Base-by-base conservation (phyloP, 2,888 invertebrate genomes). In the Drosophila gaucha region DNA sequence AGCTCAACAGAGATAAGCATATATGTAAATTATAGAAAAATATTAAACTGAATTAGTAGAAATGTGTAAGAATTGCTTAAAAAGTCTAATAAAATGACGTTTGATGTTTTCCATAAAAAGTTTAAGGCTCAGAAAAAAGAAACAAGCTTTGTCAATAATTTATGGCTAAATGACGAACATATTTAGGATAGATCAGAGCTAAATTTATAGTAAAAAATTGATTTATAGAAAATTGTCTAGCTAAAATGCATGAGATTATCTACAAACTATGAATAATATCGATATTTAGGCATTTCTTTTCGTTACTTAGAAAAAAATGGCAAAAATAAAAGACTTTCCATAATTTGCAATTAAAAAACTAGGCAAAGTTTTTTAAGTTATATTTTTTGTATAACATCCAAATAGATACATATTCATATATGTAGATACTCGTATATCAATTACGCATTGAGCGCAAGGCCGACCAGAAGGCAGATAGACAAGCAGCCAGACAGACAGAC, bases 401-500 rank as follows among this genome's bases (percentile, higher is more conserved):
- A 41, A 38, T 35, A 16, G 6, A 38, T 3, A 6, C 9, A 43
- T 16, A 28, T 28, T n/a, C 12, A 28, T 33, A 6, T 38, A 56
- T 57, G 24, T 31, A 43, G 38, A 47, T 43, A 52, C 30, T 62
- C 51, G 39, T 58, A 68, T 71, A 84, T 84, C 84, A 86, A 86
- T 86, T 86, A 74, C 65, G 55, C n/a, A 80, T 82, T 84, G 80
- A 57, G 82, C 80, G 74, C 82, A 86, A 82, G 82, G 82, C 78
- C 85, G 74, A 35, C 67, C 28, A 60, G 65, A 49, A 67, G 49
- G 39, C 67, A 41, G 54, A 10, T 59, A 47, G 64, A 20, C 41
- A 51, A 44, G 35, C 67, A n/a, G 43, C 52, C 41, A 51, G 49
- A 38, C 67, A n/a, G 43, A 56, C 10, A 24, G 39, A 12, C 38